Conservation (phyloP, 1,140 invertebrate genomes). For the Cephus cinctus region DNA sequence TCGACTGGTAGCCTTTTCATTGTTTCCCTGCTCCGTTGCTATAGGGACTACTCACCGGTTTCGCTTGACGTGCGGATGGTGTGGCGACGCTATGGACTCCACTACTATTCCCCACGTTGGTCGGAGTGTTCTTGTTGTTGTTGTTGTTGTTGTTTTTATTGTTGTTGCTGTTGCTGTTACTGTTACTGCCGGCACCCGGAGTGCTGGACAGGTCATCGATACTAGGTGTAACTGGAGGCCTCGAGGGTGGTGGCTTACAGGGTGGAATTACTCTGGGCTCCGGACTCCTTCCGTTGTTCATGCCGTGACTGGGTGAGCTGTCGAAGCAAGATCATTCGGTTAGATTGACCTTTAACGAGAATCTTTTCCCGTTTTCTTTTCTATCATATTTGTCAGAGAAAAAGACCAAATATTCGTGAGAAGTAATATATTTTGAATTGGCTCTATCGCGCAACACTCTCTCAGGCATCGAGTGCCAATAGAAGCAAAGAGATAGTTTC, state of each 20-base stretch:
- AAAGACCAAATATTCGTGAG: too few species aligned
- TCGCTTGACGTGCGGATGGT: constrained; percentile 38
- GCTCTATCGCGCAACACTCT: too few species aligned
- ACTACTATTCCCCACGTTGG: constrained; percentile 42
- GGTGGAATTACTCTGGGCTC: constrained; percentile 39
- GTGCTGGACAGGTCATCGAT: constrained; percentile 34
- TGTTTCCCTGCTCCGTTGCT: too few species aligned
- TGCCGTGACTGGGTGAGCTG: constrained; percentile 40
- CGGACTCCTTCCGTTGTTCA: constrained; percentile 36
- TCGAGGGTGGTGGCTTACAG: constrained; percentile 42
- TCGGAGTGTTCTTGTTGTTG: constrained; percentile 29
- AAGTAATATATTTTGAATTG: too few species aligned
- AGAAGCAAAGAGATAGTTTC: too few species aligned
- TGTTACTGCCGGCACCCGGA: constrained; percentile 10
- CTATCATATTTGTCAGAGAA: not conserved
- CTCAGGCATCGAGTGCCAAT: too few species aligned
- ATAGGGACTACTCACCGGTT: too few species aligned
- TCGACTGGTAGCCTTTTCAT: too few species aligned
- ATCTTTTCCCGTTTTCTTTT: not conserved
- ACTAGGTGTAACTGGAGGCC: constrained; percentile 40
- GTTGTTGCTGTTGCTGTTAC: constrained; percentile 16
- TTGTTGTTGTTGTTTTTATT: constrained; percentile 20
- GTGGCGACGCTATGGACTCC: constrained; percentile 40
- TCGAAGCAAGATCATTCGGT: not conserved
- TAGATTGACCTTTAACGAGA: too few species aligned